These are phyloP conservation scores for Drosophila pseudoananassae DNA, from an alignment of 1,140 invertebrate genomes.

Conservation along the genomic window DNA sequence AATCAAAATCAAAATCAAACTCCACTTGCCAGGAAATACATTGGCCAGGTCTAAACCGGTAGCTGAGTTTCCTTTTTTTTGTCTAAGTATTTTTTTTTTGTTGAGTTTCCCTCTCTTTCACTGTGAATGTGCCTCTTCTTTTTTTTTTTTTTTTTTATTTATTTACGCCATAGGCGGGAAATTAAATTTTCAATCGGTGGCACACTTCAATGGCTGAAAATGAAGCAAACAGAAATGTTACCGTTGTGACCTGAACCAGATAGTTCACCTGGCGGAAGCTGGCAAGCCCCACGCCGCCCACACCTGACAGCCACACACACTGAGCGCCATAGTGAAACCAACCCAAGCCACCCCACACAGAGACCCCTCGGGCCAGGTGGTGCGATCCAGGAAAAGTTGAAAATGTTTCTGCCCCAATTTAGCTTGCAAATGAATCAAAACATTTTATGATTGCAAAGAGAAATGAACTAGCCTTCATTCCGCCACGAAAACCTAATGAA, in stretches of 20 bases:
- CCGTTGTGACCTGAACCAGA: conserved; percentile 19
- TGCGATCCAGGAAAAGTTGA: conserved; percentile 37
- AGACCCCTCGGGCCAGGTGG: conserved; percentile 15
- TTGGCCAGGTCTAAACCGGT: conserved; percentile 48
- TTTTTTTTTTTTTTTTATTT: conserved; percentile 14
- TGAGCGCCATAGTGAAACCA: too few species aligned
- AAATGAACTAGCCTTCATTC: conserved; percentile 5
- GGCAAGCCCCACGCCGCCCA: neutral
- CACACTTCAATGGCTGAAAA: conserved; percentile 68
- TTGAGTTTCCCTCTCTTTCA: neutral
- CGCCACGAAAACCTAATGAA: conserved; percentile 1
- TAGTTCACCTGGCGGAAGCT: conserved; percentile 37
- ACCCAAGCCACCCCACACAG: neutral
- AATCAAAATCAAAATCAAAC: conserved; percentile 59
- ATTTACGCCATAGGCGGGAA: conserved; percentile 66
- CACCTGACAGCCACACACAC: neutral
- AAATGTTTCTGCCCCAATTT: conserved; percentile 40
- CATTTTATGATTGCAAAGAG: conserved; percentile 40
- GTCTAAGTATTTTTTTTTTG: neutral
- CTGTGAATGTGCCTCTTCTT: neutral
- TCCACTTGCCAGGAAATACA: conserved; percentile 69
- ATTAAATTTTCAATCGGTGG: conserved; percentile 79
- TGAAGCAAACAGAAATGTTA: conserved; percentile 29
- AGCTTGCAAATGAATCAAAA: conserved; percentile 50
- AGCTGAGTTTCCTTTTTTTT: conserved; percentile 14